Evolutionary conservation across 2,888 invertebrate genomes (phyloP).

Genomic region (Xestobium rufovillosum): DNA sequence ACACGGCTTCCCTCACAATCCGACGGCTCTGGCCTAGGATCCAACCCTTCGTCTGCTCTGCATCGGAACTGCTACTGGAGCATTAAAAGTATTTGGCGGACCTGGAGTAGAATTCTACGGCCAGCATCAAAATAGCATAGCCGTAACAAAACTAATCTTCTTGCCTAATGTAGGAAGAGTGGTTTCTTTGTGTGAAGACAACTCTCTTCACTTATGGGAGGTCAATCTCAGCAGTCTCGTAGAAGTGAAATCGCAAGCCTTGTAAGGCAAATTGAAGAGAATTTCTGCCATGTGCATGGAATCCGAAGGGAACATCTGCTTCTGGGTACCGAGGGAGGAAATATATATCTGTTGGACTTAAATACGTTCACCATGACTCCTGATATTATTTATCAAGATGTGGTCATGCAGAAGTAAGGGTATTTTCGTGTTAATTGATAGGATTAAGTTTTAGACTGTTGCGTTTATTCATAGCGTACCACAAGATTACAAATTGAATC

Average conservation of each 20-base stretch:
- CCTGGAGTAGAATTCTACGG: constrained; percentile 94
- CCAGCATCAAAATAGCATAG: constrained; percentile 66
- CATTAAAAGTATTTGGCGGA: constrained; percentile 81
- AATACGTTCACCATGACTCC: constrained; percentile 76
- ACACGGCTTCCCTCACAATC: constrained; percentile 96
- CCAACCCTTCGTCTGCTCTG: constrained; percentile 80
- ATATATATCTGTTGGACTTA: constrained; percentile 82
- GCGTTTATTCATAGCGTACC: constrained; percentile 66
- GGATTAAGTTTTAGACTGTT: constrained; percentile 3
- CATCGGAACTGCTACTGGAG: constrained; percentile 89
- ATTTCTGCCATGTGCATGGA: constrained; percentile 85
- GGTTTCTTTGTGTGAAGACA: constrained; percentile 84
- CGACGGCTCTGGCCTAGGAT: constrained; percentile 91
- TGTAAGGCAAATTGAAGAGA: constrained; percentile 88
- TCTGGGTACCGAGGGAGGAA: constrained; percentile 92
- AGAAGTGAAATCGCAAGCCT: constrained; percentile 67
- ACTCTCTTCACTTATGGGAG: constrained; percentile 94
- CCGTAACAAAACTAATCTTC: constrained; percentile 66
- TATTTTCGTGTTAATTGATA: constrained; percentile 6
- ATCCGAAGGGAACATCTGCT: constrained; percentile 71
- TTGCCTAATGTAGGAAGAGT: constrained; percentile 64
- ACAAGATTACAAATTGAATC: constrained; percentile 89
- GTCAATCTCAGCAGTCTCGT: constrained; percentile 77
- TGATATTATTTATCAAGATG: constrained; percentile 91
- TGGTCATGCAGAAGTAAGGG: constrained; percentile 90